Conservation (phyloP, 1,140 invertebrate species). For the Bombus waltoni region DNA sequence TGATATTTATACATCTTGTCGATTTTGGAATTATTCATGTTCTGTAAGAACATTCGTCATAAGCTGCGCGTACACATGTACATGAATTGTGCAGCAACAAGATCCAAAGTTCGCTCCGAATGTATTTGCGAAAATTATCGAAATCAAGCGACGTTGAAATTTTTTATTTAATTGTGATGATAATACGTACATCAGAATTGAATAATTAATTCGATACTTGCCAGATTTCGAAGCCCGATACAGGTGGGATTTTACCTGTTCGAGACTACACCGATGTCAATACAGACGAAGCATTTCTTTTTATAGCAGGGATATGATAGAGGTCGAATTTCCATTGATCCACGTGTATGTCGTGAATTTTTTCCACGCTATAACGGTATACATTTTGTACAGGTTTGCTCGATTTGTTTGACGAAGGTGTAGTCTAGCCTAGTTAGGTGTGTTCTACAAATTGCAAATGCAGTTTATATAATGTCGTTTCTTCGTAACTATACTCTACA, state of each 20-base stretch:
- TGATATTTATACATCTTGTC: slow-evolving; percentile 77
- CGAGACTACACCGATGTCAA: slow-evolving; percentile 50
- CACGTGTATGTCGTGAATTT: background rate
- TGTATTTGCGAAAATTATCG: slow-evolving; percentile 58
- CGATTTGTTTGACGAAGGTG: slow-evolving; percentile 50
- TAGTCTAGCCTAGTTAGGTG: slow-evolving; percentile 44
- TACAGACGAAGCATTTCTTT: slow-evolving; percentile 26
- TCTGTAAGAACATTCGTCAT: slow-evolving; percentile 44
- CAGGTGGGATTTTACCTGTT: slow-evolving; percentile 56
- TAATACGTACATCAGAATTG: slow-evolving; percentile 37
- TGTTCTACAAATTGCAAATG: slow-evolving; percentile 51
- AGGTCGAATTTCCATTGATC: background rate
- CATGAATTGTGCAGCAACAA: slow-evolving; percentile 42
- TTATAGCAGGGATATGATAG: background rate
- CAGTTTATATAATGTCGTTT: slow-evolving; percentile 40
- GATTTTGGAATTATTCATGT: slow-evolving; percentile 60
- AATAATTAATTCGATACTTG: slow-evolving; percentile 53
- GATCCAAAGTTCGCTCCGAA: slow-evolving; percentile 56
- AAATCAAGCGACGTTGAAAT: slow-evolving; percentile 51
- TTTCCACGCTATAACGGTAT: slow-evolving; percentile 6
- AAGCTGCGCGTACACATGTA: slow-evolving; percentile 35
- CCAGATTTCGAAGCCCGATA: slow-evolving; percentile 52
- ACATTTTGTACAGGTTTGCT: slow-evolving; percentile 6
- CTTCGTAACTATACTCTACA: slow-evolving; percentile 24
- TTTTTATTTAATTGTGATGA: slow-evolving; percentile 55